Evolutionary conservation across 2,888 invertebrate species (phyloP), one percentile per base, ranked within the genome.

Genomic region (Drosophila merina): DNA sequence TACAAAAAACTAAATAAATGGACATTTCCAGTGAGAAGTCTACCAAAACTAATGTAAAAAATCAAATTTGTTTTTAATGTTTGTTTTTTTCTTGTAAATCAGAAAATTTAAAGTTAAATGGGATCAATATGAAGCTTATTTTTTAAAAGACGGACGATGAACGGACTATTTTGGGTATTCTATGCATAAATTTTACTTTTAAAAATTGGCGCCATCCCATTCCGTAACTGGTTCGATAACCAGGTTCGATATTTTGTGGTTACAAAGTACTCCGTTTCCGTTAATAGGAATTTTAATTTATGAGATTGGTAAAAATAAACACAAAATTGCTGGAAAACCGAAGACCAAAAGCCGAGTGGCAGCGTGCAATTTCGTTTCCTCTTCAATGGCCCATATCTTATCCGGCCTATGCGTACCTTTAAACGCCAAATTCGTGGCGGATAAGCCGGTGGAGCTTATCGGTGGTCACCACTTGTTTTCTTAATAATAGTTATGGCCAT

Each of bases 311-410:
- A 40, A 42, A 20, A 36, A 36, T 28, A 36, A n/a, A 6, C n/a
- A 36, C 36, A 2, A 36, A 12, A 36, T 36, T 6, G n/a, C 3
- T 36, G 5, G 36, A n/a, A 36, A 36, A n/a, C n/a, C 36, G 36
- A 12, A 12, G 36, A 36, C 5, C 12, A n/a, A 36, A 6, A n/a
- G 12, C 36, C 36, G 33, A 33, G 10, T 33, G 33, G 10, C 10
- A 1, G 6, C 6, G 5, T 42, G 42, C 8, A 42, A 42, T 8
- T 42, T 42, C 8, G 40, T 7, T 20, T 14, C 40, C 40, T 12
- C 40, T 20, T 42, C 14, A 7, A 20, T 42, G 36, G 42, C 42
- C 40, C 42, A 8, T 42, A 42, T 42, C 42, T 42, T 42, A 42
- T 42, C 20, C 42, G 42, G 42, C 20, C 6, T 2, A 42, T 42